phyloP scores from a whole-genome alignment of 2,113 vertebrate genomes.

The Pithys albifrons region DNA sequence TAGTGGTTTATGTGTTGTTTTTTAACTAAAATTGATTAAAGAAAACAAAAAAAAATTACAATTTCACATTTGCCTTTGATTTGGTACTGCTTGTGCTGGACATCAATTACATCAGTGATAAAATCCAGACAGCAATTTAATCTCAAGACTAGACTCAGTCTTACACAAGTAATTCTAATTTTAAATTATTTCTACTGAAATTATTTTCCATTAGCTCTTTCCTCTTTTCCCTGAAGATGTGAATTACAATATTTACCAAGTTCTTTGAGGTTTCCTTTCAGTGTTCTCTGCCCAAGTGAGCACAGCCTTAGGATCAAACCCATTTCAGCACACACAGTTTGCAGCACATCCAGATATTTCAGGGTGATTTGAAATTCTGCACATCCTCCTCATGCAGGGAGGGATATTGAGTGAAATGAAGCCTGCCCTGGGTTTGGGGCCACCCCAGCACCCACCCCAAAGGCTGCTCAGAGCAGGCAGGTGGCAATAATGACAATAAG shows the following conservation, averaged over 20 bases:
- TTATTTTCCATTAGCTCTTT: background rate
- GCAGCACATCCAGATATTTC: background rate
- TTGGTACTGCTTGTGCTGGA: too few species aligned
- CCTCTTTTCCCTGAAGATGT: background rate
- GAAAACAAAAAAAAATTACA: background rate
- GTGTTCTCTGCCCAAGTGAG: background rate
- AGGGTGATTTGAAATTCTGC: background rate
- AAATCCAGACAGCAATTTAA: background rate
- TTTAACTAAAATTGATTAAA: background rate
- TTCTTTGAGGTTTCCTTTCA: background rate
- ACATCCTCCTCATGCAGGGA: accelerated
- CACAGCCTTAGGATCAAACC: background rate
- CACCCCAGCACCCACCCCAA: background rate
- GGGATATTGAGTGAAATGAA: background rate
- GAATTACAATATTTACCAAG: background rate
- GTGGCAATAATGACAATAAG: background rate
- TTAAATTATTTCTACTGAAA: background rate
- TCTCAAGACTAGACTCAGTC: background rate
- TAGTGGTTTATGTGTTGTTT: background rate
- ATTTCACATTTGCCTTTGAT: background rate
- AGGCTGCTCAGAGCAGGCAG: background rate
- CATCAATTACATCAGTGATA: background rate
- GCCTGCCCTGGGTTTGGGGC: accelerated
- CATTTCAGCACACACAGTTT: background rate
- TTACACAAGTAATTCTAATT: background rate